These are phyloP conservation scores for Cyclura pinguis DNA, from an alignment of 2,797 vertebrate genomes.

Conservation along the genomic window DNA sequence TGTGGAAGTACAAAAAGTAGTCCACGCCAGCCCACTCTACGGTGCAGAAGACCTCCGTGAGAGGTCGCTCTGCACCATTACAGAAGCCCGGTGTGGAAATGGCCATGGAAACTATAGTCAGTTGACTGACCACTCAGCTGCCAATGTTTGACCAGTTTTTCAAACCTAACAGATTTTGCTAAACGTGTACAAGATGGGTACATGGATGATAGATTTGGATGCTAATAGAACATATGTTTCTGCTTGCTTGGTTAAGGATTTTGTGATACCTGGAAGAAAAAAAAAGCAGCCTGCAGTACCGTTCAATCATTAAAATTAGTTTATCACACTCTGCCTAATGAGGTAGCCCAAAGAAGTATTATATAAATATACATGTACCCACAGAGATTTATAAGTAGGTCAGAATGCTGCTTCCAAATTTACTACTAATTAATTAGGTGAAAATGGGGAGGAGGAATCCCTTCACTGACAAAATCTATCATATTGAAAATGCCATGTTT, in stretches of 20 bases:
- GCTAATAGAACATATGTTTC: constrained; percentile 34
- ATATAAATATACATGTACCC: constrained; percentile 71
- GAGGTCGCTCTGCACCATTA: too few species aligned
- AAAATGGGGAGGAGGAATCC: constrained; percentile 69
- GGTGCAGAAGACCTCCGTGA: too few species aligned
- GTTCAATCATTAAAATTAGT: constrained; percentile 67
- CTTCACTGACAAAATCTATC: constrained; percentile 70
- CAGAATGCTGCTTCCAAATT: constrained; percentile 70
- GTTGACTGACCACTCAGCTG: not conserved
- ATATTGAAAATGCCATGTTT: constrained; percentile 57
- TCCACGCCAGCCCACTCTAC: too few species aligned
- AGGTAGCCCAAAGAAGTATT: constrained; percentile 64
- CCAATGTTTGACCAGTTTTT: constrained; percentile 7
- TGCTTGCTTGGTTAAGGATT: constrained; percentile 35
- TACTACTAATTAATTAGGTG: constrained; percentile 78
- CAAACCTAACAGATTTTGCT: not conserved
- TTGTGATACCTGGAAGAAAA: constrained; percentile 48
- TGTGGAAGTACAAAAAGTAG: too few species aligned
- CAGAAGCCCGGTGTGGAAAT: too few species aligned
- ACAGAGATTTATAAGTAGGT: constrained; percentile 75
- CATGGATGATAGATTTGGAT: constrained; percentile 48
- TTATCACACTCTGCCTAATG: constrained; percentile 61
- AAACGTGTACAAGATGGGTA: constrained; percentile 63
- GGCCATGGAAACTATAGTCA: not conserved
- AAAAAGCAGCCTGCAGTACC: not conserved